These are phyloP conservation scores for Otus sunia DNA, from an alignment of 2,113 vertebrate species.

Conservation along the genomic window DNA sequence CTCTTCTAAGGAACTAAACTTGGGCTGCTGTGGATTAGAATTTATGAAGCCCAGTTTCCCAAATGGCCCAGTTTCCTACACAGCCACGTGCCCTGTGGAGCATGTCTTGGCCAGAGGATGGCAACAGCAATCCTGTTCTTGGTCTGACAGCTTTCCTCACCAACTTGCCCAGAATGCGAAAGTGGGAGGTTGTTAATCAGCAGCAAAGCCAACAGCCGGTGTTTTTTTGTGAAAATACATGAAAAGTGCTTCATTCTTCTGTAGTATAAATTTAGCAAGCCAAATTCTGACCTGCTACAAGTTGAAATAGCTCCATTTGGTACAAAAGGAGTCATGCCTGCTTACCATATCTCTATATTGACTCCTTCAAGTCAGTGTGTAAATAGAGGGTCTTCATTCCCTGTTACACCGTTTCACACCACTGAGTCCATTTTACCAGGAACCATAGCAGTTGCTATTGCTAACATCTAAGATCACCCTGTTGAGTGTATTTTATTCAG, in stretches of 20 bases:
- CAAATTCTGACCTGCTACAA: neutral
- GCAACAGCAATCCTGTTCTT: neutral
- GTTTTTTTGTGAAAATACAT: neutral
- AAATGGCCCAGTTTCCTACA: constrained; percentile 7
- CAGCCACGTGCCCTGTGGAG: neutral
- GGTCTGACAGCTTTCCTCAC: constrained; percentile 42
- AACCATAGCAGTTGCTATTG: neutral
- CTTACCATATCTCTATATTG: neutral
- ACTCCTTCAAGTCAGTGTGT: neutral
- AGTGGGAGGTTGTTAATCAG: constrained; percentile 40
- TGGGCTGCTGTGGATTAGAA: neutral
- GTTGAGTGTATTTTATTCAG: neutral
- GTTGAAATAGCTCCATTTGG: neutral
- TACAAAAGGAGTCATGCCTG: neutral
- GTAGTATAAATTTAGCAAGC: neutral
- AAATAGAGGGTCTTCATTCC: neutral
- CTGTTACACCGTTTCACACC: neutral
- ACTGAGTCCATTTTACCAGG: neutral
- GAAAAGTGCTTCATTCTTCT: neutral
- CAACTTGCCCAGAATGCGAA: neutral
- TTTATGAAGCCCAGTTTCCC: neutral
- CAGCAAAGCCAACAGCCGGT: constrained; percentile 10
- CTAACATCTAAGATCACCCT: neutral
- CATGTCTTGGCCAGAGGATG: neutral
- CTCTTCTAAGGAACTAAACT: neutral